Evolutionary conservation across 2,797 vertebrate genomes (phyloP), one percentile per base, ranked within the genome.

Genomic region (Coregonus suidteri): DNA sequence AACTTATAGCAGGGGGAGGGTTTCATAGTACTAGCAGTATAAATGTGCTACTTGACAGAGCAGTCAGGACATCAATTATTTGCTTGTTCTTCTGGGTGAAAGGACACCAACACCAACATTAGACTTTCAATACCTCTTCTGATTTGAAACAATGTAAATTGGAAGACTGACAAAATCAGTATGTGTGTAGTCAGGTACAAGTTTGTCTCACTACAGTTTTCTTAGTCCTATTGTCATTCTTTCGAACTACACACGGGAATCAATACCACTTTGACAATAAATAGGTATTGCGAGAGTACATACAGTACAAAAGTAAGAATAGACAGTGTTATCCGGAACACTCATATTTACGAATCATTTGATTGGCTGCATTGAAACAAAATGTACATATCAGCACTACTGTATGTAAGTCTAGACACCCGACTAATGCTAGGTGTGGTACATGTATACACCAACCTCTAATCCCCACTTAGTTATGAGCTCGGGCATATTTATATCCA

Each of bases 401-500:
- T 74, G 80, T 73, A 51, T 82, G 88, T 80, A 90, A 92, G 79
- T 75, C 71, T 77, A 91, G 86, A 79, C 4, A 83, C 81, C 84
- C 79, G 77, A 89, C 87, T 86, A 85, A 89, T 88, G 86, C 85
- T 87, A 90, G 90, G 90, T 93, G 91, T 88, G 87, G 84, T 90
- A 86, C 91, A 92, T 90, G 73, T 89, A 88, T 87, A 93, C 71
- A 74, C 89, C 53, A 80, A 83, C 80, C 75, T 86, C 88, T 89
- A 89, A 91, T 91, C 86, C 85, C 84, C 81, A 71, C 74, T 83
- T 80, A 86, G 84, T 91, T 91, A 89, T 91, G 89, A 91, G 90
- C 86, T 76, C 87, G 82, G 84, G 87, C 87, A 90, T 92, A 94
- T 94, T 93, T 93, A 93, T 93, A 94, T 88, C 92, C 82, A 53